Base-by-base conservation (phyloP, 2,888 invertebrate species). In the Rhorus exstirpatorius region DNA sequence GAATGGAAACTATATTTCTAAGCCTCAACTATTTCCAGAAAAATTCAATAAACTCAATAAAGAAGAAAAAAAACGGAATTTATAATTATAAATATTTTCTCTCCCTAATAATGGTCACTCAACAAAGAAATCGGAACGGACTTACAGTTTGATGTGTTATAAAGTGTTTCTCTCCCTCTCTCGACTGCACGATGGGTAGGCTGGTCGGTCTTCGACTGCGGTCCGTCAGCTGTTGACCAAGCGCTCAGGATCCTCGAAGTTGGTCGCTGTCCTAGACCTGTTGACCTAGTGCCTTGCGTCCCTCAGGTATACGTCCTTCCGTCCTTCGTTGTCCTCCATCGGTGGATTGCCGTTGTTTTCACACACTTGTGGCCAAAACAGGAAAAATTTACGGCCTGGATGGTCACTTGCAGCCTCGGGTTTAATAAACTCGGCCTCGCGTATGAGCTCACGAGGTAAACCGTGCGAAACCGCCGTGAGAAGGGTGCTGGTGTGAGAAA, bases 301-400 rank as follows among this genome's bases (percentile, higher is more conserved):
- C 14, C 44, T 44, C 44, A 44, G 44, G 44, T 44, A 44, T 12
- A 44, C 44, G 8, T 31, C 44, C 44, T 12, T 44, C 14, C 44
- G 44, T 44, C 44, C 44, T 44, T 14, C 14, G 44, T 12, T n/a
- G 12, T 44, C 44, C n/a, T 44, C 44, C n/a, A 12, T 44, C 14
- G 6, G 44, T 0, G 44, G 7, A 10, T 44, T n/a, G 12, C 44
- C 31, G 31, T 12, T 44, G 12, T 44, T 44, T 0, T 12, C 44
- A 44, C 44, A 44, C 44, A 12, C 44, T 44, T 44, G 44, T 44
- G 44, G 44, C 44, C 44, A 44, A 44, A 44, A 44, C 44, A 44
- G 44, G 31, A 44, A 44, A 44, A 44, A n/a, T 14, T 8, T 12
- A 44, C 44, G 44, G 44, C 14, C 44, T 44, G 44, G 44, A 44